Conservation (phyloP, 2,797 vertebrate genomes). For the Enoplosus armatus region DNA sequence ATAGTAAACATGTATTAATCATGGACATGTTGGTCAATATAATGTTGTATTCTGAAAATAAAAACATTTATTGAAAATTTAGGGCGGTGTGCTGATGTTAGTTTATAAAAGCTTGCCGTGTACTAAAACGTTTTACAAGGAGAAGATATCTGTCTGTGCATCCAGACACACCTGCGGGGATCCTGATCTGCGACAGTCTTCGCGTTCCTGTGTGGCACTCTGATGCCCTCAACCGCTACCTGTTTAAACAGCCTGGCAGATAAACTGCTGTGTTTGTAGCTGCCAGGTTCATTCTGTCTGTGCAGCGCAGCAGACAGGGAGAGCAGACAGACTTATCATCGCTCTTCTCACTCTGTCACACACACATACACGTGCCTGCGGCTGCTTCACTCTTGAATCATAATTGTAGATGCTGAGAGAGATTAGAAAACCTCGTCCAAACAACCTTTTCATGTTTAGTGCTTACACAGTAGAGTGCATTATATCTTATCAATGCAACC, state of each 20-base stretch:
- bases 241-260: conserved; percentile 70
- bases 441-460: conserved; percentile 27
- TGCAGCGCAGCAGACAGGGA: conserved; percentile 16
- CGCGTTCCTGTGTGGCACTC: not conserved
- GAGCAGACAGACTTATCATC: conserved; percentile 29
- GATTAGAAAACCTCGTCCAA: conserved; percentile 12
- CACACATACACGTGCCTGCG: conserved; percentile 41
- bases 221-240: conserved; percentile 26
- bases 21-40: not conserved
- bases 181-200: not conserved
- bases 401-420: conserved; percentile 10
- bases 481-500: conserved; percentile 30
- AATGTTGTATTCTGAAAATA: not conserved
- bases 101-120: not conserved
- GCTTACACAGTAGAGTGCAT: not conserved
- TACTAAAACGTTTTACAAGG: not conserved
- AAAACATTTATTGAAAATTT: not conserved
- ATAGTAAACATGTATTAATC: not conserved
- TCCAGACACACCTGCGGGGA: not conserved
- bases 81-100: not conserved
- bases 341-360: conserved; percentile 45
- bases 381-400: conserved; percentile 10
- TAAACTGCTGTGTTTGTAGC: conserved; percentile 56
- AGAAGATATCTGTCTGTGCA: not conserved
- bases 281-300: conserved; percentile 29